These are phyloP conservation scores for Clytia hemisphaerica DNA, from an alignment of 30 jellyfish, hydroid and myxozoan species.

Conservation along the genomic window DNA sequence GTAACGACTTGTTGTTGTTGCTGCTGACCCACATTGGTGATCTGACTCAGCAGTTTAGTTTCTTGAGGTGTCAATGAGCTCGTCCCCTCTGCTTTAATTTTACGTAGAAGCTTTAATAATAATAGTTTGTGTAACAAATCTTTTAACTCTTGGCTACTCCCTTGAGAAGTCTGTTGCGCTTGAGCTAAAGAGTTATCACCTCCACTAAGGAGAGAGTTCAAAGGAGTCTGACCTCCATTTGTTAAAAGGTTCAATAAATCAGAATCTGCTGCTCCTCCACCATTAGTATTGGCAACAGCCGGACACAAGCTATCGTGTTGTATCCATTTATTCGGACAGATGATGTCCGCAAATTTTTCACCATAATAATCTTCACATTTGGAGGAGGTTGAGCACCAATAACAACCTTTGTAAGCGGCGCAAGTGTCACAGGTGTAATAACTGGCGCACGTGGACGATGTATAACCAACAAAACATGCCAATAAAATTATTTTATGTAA, in stretches of 20 bases:
- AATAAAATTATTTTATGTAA: no score
- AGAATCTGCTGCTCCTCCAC: neutral
- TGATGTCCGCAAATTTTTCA: neutral
- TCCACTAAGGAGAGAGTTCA: neutral
- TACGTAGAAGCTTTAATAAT: slow-evolving; percentile 18
- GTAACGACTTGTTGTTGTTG: neutral
- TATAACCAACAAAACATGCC: no score
- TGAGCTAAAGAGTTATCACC: neutral
- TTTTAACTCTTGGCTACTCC: slow-evolving; percentile 19
- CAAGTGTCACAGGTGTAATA: neutral
- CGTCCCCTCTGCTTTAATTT: slow-evolving; percentile 22
- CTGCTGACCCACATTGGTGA: no score
- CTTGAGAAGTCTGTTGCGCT: neutral
- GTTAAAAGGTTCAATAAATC: neutral
- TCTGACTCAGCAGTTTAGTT: neutral
- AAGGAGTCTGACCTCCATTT: neutral
- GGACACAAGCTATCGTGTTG: neutral
- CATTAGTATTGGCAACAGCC: neutral
- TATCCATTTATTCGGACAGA: slow-evolving; percentile 11
- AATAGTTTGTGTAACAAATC: slow-evolving; percentile 21
- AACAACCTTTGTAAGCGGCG: neutral
- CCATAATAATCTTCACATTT: neutral
- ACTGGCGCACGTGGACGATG: neutral
- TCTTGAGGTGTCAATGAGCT: slow-evolving; percentile 19
- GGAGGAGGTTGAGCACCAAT: neutral